Percentiles rank a stretch among this genome's conserved stretches.
Evolutionary conservation across 2,113 vertebrate species (phyloP).

Genomic region (Ameiurus melas): DNA sequence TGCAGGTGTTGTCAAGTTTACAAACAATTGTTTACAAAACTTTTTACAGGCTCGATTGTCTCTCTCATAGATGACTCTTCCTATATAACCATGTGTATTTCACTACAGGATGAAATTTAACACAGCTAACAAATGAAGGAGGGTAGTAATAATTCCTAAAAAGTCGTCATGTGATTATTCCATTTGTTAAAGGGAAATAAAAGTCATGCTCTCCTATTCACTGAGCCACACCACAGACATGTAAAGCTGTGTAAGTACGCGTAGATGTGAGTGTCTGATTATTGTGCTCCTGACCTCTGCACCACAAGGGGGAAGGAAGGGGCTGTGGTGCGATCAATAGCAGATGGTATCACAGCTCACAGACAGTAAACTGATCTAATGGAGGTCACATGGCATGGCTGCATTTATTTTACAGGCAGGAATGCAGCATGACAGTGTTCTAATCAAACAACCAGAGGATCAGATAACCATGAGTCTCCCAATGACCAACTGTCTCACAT

Average conservation of each 20-base stretch:
- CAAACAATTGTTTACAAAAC: not conserved
- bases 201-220: not conserved
- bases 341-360: conserved; percentile 19
- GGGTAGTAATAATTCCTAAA: not conserved
- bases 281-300: not conserved
- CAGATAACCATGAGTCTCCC: not conserved
- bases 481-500: not conserved
- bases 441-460: conserved; percentile 6
- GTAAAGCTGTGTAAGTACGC: not conserved
- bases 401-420: conserved; percentile 2
- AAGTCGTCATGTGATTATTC: not conserved
- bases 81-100: not conserved
- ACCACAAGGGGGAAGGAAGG: not conserved
- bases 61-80: not conserved
- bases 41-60: not conserved
- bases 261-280: not conserved
- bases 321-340: conserved; percentile 5
- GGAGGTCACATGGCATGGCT: not conserved
- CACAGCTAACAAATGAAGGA: not conserved
- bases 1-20: not conserved
- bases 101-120: not conserved
- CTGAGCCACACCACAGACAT: not conserved
- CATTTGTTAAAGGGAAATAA: not conserved
- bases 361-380: conserved; percentile 10
- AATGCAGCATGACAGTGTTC: not conserved